These are phyloP conservation scores for Saguinus imperator DNA, from an alignment of 2,113 vertebrate genomes.

Conservation along the genomic window DNA sequence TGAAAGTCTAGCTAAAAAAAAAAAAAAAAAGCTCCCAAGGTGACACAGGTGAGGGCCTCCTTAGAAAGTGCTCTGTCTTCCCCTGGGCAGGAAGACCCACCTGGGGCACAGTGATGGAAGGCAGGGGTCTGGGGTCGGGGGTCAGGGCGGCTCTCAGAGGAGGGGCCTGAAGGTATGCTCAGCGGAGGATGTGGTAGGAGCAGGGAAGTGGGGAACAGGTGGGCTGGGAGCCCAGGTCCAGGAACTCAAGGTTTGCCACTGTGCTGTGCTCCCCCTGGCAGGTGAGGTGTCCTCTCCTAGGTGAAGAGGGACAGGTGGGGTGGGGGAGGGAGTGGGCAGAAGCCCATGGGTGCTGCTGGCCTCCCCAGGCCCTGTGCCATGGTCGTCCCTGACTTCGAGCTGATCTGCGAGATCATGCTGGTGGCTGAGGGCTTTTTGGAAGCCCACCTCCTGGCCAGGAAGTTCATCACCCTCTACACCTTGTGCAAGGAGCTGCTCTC, in stretches of 20 bases:
- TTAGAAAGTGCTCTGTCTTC: fast-evolving
- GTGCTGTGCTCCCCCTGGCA: background rate
- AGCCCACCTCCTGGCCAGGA: constrained; percentile 84
- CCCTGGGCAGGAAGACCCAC: background rate
- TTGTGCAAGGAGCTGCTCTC: constrained; percentile 87
- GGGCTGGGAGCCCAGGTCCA: background rate
- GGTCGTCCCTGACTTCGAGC: constrained; percentile 86
- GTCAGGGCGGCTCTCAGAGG: no score
- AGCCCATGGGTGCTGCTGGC: fast-evolving
- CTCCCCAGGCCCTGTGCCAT: constrained; percentile 84
- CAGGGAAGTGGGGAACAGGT: fast-evolving
- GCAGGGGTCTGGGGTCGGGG: background rate
- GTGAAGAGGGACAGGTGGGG: background rate
- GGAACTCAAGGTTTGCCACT: background rate
- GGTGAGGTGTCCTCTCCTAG: fast-evolving
- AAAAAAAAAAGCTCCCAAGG: no score
- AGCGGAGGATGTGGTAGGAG: fast-evolving
- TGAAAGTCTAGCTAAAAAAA: no score
- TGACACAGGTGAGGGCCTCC: fast-evolving
- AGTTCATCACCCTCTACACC: constrained; percentile 86
- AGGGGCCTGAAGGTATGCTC: no score
- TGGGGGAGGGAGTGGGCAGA: fast-evolving
- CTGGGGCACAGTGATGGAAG: fast-evolving
- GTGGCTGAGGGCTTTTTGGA: constrained; percentile 87
- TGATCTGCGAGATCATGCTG: constrained; percentile 89